Evolutionary conservation across 2,888 invertebrate genomes (phyloP).

Genomic region (Dexiosoma caninum): DNA sequence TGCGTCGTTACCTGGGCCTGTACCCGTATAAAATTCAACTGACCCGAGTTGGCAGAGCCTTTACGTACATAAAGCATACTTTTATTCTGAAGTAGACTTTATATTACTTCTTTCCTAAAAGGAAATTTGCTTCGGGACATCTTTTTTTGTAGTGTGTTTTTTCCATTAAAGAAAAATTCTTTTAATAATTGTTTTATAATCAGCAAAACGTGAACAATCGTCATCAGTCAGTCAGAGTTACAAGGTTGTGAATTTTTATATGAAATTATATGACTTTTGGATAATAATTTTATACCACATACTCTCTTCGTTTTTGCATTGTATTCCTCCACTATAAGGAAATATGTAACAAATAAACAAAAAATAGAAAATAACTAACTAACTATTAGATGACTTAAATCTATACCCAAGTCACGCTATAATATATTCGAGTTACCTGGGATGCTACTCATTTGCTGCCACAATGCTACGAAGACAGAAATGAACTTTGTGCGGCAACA

Average conservation of each 20-base stretch:
- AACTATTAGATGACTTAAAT: conserved; percentile 4
- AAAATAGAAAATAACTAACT: conserved; percentile 6
- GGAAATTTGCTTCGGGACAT: too few species aligned
- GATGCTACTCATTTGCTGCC: conserved; percentile 38
- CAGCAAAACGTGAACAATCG: conserved; percentile 67
- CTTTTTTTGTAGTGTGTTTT: conserved; percentile 8
- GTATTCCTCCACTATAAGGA: conserved; percentile 1
- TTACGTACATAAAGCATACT: too few species aligned
- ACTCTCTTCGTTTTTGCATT: background rate
- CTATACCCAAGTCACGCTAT: conserved; percentile 45
- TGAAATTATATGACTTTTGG: conserved; percentile 56
- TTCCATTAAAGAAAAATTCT: conserved; percentile 23
- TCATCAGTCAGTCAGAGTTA: conserved; percentile 36
- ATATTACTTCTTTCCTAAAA: too few species aligned
- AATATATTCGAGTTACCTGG: conserved; percentile 30
- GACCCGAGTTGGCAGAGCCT: too few species aligned
- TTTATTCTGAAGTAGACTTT: background rate
- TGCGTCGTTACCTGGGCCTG: too few species aligned
- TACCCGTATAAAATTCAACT: too few species aligned
- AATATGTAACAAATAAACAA: conserved; percentile 4
- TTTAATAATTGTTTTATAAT: conserved; percentile 73
- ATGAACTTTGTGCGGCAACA: conserved; percentile 26
- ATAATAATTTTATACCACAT: conserved; percentile 20
- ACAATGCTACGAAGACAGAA: background rate
- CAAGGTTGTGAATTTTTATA: conserved; percentile 50